A percentile compares a stretch with the other conserved stretches of the same genome.
Evolutionary conservation across 2,797 vertebrate species (phyloP).

Genomic region (Lacerta viridis): DNA sequence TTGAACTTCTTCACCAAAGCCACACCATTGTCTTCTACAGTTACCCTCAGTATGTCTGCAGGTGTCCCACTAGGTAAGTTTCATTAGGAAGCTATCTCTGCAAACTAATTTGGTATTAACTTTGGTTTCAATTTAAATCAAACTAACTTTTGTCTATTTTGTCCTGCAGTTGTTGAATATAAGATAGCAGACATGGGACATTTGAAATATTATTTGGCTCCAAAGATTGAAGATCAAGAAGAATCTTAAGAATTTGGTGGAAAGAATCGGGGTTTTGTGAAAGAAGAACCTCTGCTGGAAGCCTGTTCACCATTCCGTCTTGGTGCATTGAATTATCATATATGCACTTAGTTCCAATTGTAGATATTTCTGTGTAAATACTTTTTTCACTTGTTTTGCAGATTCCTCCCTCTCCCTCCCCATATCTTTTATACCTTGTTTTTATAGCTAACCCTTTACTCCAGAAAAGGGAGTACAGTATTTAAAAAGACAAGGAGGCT

Average conservation of each 20-base stretch:
- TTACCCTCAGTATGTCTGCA: constrained; percentile 98
- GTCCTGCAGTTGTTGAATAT: constrained; percentile 91
- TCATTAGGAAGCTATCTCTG: too few species aligned
- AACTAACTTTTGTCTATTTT: neutral
- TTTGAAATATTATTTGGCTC: constrained; percentile 95
- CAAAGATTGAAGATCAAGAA: constrained; percentile 94
- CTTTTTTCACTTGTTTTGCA: constrained; percentile 54
- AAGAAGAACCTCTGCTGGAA: constrained; percentile 24
- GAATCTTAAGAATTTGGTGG: constrained; percentile 77
- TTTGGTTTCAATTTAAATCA: neutral
- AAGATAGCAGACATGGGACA: constrained; percentile 98
- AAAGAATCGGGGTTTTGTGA: constrained; percentile 11
- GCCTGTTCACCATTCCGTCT: constrained; percentile 2
- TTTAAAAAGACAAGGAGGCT: constrained; percentile 41
- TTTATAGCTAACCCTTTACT: neutral
- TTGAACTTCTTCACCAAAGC: constrained; percentile 99
- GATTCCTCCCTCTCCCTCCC: constrained; percentile 13
- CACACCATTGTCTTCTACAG: constrained; percentile 93
- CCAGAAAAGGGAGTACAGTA: constrained; percentile 24
- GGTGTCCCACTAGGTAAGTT: constrained; percentile 95
- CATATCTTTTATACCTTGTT: constrained; percentile 30
- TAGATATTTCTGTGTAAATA: constrained; percentile 85
- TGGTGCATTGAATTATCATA: neutral
- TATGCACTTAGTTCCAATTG: constrained; percentile 69
- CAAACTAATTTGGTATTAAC: too few species aligned